Evolutionary conservation across 2,113 vertebrate species (phyloP), one percentile per base, ranked within the genome.

Genomic region (Peucedramus taeniatus): DNA sequence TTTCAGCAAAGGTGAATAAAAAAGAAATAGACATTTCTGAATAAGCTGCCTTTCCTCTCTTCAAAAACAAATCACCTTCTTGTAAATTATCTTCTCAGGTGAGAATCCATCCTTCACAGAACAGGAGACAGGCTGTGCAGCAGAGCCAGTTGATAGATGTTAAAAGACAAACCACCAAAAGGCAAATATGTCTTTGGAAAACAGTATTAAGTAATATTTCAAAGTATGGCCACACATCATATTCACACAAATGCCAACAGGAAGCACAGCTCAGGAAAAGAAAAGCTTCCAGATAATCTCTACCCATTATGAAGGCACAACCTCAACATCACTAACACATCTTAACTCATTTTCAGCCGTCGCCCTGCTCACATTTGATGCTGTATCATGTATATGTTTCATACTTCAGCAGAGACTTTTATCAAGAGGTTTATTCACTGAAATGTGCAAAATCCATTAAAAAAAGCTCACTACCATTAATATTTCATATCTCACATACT

Each of bases 271-370:
- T 83, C 84, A 87, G 91, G 85, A 90, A 93, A 56, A 93, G 92
- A 90, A 95, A 89, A 79, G 80, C 76, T 94, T 97, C 95, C 80
- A 76, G 78, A 68, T 83, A 94, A 95, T 96, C 65, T 92, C 70
- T 51, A 72, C 45, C 87, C 11, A 3, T 95, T 74, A 71, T 1
- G 28, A 89, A 76, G 89, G 87, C 51, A 93, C 92, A 95, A 96
- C 96, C 86, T 95, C 93, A 81, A 65, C 50, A 53, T 87, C 90
- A 89, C 65, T 76, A 66, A 87, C 92, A 92, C 89, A 66, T 84
- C 92, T 69, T 96, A 70, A 91, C 59, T 96, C 83, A 80, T 89
- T 95, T 92, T 85, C 39, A 31, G 54, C 49, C 23, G 74, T 92
- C 8, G 0, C 27, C 42, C 66, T 23, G 71, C 39, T 65, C 65